Conservation (phyloP, 2,113 vertebrate species). For the Panthera leo region DNA sequence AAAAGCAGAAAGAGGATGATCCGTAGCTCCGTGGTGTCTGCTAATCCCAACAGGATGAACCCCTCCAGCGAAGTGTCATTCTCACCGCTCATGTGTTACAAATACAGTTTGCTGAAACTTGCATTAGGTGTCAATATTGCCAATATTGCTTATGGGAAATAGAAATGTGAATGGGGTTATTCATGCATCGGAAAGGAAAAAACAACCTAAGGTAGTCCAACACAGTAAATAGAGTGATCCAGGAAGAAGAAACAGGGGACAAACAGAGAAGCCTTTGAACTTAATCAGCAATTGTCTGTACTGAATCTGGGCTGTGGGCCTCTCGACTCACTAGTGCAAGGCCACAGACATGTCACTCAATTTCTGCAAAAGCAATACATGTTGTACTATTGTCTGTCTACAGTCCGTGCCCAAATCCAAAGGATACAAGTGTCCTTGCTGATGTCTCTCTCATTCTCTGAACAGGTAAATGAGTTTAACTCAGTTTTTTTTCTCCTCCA, state of each 20-base stretch:
- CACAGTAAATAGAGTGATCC: background rate
- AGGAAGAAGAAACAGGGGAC: background rate
- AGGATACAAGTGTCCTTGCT: background rate
- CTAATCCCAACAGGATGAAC: slow-evolving; percentile 72
- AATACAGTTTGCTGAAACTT: background rate
- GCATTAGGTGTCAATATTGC: background rate
- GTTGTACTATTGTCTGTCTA: background rate
- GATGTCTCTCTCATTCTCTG: background rate
- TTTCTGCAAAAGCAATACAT: background rate
- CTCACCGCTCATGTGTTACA: background rate
- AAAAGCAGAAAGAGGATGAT: slow-evolving; percentile 14
- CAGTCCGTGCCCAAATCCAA: background rate
- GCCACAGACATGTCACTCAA: background rate
- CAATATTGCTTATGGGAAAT: background rate
- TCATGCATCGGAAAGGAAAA: background rate
- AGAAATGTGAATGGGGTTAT: background rate
- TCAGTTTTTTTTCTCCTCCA: background rate
- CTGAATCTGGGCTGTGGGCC: rapidly evolving
- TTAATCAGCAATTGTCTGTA: background rate
- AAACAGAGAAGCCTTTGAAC: background rate
- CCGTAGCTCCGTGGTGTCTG: background rate
- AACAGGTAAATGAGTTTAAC: background rate
- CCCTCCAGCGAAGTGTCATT: background rate
- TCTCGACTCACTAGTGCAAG: background rate
- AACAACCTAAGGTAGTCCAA: background rate